Conservation (phyloP, 2,888 invertebrate species). For the Lasioglossum leucozonium region DNA sequence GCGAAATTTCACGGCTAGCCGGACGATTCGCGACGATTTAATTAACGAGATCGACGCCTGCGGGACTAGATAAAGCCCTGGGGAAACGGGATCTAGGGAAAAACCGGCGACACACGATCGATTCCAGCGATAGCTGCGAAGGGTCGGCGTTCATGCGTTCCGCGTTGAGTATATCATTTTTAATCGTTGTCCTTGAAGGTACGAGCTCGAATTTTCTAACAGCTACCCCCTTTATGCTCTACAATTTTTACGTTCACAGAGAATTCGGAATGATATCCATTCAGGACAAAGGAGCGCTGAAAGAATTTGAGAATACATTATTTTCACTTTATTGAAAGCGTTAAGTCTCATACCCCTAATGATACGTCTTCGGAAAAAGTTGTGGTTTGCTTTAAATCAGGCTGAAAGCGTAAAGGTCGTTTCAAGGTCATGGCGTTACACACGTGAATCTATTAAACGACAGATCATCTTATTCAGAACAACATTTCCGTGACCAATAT, state of each 20-base stretch:
- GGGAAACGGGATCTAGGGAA: background rate
- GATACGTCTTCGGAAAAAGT: too few relatives aligned
- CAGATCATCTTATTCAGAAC: too few relatives aligned
- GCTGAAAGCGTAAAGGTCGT: background rate
- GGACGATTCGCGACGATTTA: conserved; percentile 45
- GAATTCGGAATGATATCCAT: background rate
- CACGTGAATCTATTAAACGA: background rate
- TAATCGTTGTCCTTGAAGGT: background rate
- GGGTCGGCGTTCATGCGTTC: background rate
- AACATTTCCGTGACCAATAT: background rate
- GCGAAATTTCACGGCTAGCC: conserved; percentile 62
- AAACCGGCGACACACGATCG: background rate
- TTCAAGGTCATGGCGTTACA: background rate
- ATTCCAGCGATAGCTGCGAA: background rate
- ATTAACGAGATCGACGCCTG: conserved; percentile 37
- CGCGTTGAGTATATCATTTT: background rate
- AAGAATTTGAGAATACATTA: too few relatives aligned
- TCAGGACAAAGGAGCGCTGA: too few relatives aligned
- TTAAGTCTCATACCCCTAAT: too few relatives aligned
- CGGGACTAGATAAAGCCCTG: background rate
- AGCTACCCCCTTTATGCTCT: background rate
- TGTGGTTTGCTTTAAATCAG: too few relatives aligned
- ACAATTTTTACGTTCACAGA: background rate
- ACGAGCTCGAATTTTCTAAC: background rate
- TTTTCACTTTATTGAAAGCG: too few relatives aligned